Conservation (phyloP, 2,888 invertebrate genomes). For the Adineta ricciae region DNA sequence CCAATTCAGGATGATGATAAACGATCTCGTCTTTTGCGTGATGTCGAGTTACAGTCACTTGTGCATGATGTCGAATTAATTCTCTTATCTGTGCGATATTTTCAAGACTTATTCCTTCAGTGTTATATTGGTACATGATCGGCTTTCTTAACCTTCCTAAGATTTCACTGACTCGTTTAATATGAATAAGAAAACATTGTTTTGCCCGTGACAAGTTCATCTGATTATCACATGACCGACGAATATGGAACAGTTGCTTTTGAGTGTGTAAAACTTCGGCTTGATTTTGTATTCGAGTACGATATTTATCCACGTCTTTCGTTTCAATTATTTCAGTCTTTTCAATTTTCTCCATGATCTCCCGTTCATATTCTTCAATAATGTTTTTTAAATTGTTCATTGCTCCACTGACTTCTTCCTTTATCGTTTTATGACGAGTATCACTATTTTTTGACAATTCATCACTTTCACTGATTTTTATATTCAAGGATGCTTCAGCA, state of each 20-base stretch:
- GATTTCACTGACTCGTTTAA: neutral
- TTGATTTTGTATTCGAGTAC: neutral
- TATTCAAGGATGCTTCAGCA: neutral
- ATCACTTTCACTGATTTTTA: neutral
- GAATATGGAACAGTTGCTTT: neutral
- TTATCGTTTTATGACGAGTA: neutral
- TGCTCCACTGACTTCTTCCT: neutral
- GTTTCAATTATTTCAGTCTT: neutral
- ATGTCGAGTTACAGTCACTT: neutral
- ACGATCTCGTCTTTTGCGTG: neutral
- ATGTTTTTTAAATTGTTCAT: neutral
- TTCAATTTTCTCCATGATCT: neutral
- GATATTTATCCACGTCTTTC: neutral
- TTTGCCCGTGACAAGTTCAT: neutral
- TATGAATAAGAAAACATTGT: neutral
- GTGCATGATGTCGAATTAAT: neutral
- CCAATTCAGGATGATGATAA: neutral
- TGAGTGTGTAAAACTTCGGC: neutral
- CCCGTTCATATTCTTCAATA: neutral
- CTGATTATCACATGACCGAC: neutral
- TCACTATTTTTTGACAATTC: neutral
- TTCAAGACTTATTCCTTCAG: neutral
- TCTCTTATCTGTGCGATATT: neutral
- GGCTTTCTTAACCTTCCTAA: neutral
- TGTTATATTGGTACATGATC: neutral